Evolutionary conservation across 2,888 invertebrate genomes (phyloP).

Genomic region (Sceliomorpha sp.): DNA sequence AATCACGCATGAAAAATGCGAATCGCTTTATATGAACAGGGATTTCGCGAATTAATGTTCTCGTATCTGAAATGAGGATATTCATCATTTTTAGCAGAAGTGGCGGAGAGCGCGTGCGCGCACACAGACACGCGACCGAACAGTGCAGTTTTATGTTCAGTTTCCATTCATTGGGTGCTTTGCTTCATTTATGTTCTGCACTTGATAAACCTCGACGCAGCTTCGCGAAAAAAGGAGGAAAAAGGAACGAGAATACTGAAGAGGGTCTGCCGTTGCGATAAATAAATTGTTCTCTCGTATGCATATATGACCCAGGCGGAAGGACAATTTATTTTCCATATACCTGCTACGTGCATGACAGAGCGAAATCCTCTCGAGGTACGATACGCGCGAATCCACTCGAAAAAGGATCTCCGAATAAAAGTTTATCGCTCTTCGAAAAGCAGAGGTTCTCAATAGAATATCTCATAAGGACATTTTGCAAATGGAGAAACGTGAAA

Average conservation of each 20-base stretch:
- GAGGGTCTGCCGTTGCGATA: conserved; percentile 53
- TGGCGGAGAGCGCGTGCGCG: conserved; percentile 20
- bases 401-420: conserved; percentile 37
- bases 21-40: too few relatives aligned
- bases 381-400: conserved; percentile 30
- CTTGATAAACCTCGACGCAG: conserved; percentile 41
- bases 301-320: conserved; percentile 50
- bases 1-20: too few relatives aligned
- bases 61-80: conserved; percentile 46
- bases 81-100: conserved; percentile 42
- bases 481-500: not conserved
- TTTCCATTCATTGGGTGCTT: conserved; percentile 38
- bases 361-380: conserved; percentile 37
- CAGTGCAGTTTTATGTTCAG: conserved; percentile 45
- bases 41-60: conserved; percentile 22
- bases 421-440: conserved; percentile 34
- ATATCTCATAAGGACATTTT: conserved; percentile 11
- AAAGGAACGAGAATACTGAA: conserved; percentile 7
- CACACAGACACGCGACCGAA: conserved; percentile 22
- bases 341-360: conserved; percentile 32
- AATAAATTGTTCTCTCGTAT: conserved; percentile 61
- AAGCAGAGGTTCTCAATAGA: conserved; percentile 17
- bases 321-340: conserved; percentile 62
- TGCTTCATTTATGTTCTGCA: conserved; percentile 45
- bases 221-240: conserved; percentile 11